Evolutionary conservation across 2,113 vertebrate genomes (phyloP).

Genomic region (Nibea coibor): DNA sequence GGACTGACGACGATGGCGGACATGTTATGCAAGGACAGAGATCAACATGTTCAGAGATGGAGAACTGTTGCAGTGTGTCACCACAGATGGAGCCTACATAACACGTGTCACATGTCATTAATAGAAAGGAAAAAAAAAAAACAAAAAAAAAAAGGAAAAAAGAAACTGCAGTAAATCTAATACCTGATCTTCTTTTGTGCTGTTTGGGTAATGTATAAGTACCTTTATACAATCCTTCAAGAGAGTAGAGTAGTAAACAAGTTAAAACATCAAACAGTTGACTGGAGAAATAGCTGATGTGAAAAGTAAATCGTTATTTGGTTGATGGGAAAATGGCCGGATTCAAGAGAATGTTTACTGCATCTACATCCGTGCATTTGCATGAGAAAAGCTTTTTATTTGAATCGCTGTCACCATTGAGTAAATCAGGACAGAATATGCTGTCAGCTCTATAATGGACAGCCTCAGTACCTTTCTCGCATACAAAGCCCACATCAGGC

Average conservation of each 20-base stretch:
- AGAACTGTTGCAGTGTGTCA: constrained; percentile 74
- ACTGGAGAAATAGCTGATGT: constrained; percentile 33
- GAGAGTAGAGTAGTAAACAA: constrained; percentile 82
- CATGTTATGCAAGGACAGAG: constrained; percentile 69
- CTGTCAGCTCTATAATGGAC: not conserved
- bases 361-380: constrained; percentile 12
- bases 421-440: constrained; percentile 11
- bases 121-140: not conserved
- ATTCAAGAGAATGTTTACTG: constrained; percentile 10
- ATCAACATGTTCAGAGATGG: constrained; percentile 71
- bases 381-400: constrained; percentile 17
- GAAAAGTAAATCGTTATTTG: constrained; percentile 31
- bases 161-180: constrained; percentile 68
- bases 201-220: constrained; percentile 88
- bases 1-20: constrained; percentile 66
- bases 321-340: not conserved
- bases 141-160: too few relatives aligned
- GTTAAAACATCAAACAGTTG: constrained; percentile 76
- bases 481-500: constrained; percentile 16
- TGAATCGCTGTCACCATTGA: not conserved
- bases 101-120: constrained; percentile 66
- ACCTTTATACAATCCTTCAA: constrained; percentile 87
- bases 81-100: constrained; percentile 76
- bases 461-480: not conserved
- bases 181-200: constrained; percentile 88